phyloP scores from a whole-genome alignment of 2,888 invertebrate species.

The Conus canariensis region DNA sequence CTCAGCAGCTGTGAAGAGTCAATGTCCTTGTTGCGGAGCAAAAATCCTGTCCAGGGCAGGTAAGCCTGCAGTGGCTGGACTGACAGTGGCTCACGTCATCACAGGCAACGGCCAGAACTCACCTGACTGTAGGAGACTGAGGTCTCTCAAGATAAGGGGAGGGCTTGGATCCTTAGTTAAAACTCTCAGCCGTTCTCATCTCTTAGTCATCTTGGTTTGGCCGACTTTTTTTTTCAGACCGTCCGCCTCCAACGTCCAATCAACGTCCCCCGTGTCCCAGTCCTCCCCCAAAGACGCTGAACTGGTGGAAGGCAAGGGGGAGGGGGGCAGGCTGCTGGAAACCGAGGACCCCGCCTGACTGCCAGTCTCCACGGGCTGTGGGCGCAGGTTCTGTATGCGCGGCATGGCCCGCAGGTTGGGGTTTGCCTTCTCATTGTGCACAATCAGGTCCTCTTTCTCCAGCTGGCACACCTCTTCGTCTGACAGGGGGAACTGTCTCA shows the following conservation, averaged over 20 bases:
- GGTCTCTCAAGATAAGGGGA: neutral
- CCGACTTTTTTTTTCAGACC: neutral
- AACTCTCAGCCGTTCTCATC: neutral
- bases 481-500: neutral
- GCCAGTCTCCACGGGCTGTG: constrained; percentile 1
- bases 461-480: neutral
- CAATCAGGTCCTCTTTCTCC: neutral
- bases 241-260: neutral
- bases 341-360: constrained; percentile 12
- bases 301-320: constrained; percentile 4
- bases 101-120: neutral
- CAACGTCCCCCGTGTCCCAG: neutral
- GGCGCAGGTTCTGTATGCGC: neutral
- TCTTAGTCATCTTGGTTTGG: neutral
- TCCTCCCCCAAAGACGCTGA: neutral
- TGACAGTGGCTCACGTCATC: neutral
- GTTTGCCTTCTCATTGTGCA: neutral
- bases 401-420: neutral
- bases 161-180: too few species aligned
- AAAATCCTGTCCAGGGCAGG: neutral
- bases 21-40: neutral
- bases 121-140: neutral
- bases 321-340: neutral
- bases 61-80: neutral
- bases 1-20: neutral